These are phyloP conservation scores for Microhierax caerulescens DNA, from an alignment of 2,797 vertebrate species.

Conservation along the genomic window DNA sequence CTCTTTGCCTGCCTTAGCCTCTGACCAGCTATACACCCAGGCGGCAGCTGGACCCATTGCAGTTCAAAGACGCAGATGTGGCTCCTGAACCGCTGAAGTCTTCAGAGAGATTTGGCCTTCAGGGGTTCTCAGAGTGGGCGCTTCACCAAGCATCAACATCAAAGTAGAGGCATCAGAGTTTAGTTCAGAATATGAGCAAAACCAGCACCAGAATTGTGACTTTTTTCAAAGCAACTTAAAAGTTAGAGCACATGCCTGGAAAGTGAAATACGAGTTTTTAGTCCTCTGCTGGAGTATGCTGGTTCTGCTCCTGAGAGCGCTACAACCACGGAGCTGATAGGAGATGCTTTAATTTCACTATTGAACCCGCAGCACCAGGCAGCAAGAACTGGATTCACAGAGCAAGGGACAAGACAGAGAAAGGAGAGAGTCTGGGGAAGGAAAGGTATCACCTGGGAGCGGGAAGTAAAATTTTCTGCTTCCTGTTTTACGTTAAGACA, in stretches of 20 bases:
- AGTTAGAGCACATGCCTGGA: not conserved
- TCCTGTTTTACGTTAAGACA: not conserved
- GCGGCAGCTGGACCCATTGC: not conserved
- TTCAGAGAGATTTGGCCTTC: not conserved
- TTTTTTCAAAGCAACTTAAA: not conserved
- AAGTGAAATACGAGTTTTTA: not conserved
- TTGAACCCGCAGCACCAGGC: not conserved
- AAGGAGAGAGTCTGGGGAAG: not conserved
- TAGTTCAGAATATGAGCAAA: not conserved
- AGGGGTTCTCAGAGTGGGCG: not conserved
- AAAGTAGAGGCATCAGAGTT: not conserved
- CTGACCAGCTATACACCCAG: not conserved
- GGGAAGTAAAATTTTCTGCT: not conserved
- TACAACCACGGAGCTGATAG: not conserved
- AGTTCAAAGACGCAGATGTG: not conserved
- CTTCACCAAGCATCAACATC: not conserved
- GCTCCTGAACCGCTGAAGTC: not conserved
- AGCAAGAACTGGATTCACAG: not conserved
- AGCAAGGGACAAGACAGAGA: not conserved
- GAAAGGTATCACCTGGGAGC: not conserved
- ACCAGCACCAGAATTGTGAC: not conserved
- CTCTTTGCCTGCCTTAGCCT: not conserved
- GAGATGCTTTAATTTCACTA: not conserved
- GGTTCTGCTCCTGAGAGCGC: not conserved
- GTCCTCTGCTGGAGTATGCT: not conserved